A percentile compares a stretch with the other conserved stretches of the same genome.
phyloP scores from a whole-genome alignment of 2,113 vertebrate genomes.

The Amphiprion percula region DNA sequence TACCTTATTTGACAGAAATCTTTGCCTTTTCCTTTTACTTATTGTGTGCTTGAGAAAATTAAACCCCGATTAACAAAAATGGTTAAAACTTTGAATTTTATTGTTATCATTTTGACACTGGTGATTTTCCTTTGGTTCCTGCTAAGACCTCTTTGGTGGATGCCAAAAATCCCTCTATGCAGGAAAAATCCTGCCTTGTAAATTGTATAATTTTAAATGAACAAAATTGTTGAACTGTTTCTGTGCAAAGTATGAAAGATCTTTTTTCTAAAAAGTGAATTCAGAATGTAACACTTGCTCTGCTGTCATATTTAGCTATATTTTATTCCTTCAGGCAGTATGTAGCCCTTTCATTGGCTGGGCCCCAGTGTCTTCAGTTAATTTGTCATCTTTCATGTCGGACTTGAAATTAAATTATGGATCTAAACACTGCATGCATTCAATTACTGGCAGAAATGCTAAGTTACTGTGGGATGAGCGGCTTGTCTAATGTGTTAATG shows the following conservation, averaged over 20 bases:
- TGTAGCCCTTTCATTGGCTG: slow-evolving; percentile 4
- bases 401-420: slow-evolving; percentile 14
- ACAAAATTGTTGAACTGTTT: background rate
- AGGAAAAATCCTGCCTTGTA: no score
- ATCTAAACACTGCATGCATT: background rate
- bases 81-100: no score
- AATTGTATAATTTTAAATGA: background rate
- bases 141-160: no score
- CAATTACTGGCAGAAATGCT: background rate
- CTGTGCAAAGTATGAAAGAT: background rate
- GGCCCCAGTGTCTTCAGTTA: slow-evolving; percentile 8
- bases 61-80: no score
- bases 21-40: no score
- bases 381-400: slow-evolving; percentile 12
- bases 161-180: no score
- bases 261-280: slow-evolving; percentile 6
- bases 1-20: background rate
- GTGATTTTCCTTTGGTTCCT: no score
- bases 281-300: slow-evolving; percentile 6
- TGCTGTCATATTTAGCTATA: slow-evolving; percentile 1
- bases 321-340: slow-evolving; percentile 20
- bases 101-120: no score
- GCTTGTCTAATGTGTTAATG: background rate
- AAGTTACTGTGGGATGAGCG: background rate
- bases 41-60: no score